phyloP scores from a whole-genome alignment of 1,140 invertebrate species.

The Tetragnatha versicolor region DNA sequence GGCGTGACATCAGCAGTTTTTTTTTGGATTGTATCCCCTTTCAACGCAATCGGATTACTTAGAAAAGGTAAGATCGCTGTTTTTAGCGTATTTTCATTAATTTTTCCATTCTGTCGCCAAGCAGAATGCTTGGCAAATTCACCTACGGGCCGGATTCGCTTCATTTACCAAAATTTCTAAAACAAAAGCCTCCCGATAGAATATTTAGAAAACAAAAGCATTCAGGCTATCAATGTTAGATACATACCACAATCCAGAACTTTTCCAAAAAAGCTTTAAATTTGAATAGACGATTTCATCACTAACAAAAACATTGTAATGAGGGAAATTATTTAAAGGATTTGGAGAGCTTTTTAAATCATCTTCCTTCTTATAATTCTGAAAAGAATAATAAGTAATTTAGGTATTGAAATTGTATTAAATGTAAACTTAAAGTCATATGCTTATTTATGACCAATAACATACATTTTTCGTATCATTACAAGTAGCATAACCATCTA shows the following conservation, averaged over 20 bases:
- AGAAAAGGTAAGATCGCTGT: background rate
- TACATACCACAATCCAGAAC: constrained; percentile 28
- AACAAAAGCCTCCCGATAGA: background rate
- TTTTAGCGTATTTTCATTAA: background rate
- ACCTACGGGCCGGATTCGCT: background rate
- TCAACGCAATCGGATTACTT: background rate
- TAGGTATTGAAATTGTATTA: too few species aligned
- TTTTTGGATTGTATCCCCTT: too few species aligned
- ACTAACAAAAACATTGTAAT: background rate
- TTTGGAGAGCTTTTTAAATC: too few species aligned
- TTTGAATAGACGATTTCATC: background rate
- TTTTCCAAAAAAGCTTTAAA: constrained; percentile 21
- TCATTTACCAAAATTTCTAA: background rate
- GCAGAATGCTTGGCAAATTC: background rate
- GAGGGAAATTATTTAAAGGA: too few species aligned
- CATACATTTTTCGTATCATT: too few species aligned
- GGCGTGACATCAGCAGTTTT: too few species aligned
- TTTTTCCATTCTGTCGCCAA: background rate
- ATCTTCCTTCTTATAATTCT: too few species aligned
- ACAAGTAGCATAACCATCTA: too few species aligned
- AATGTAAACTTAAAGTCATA: too few species aligned
- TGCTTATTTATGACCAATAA: too few species aligned
- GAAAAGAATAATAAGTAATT: too few species aligned
- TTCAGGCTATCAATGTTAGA: background rate
- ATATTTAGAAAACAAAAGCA: background rate